Evolutionary conservation across 2,888 invertebrate genomes (phyloP).

Genomic region (Geotrupes spiniger): DNA sequence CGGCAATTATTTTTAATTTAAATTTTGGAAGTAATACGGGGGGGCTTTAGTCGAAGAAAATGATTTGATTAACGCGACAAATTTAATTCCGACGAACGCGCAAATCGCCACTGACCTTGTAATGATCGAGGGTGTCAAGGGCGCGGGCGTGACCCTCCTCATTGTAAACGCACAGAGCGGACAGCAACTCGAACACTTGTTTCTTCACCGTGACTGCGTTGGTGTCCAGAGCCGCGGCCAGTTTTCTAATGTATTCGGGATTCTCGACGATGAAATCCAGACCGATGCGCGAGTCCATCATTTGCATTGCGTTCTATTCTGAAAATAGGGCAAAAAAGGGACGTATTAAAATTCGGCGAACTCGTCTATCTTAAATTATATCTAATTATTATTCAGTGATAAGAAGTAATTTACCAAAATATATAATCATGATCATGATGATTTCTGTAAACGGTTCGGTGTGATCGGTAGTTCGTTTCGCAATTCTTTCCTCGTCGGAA

Average conservation of each 20-base stretch:
- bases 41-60: too few relatives aligned
- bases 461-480: too few relatives aligned
- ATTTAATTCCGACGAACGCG: not conserved
- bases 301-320: conserved; percentile 28
- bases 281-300: conserved; percentile 87
- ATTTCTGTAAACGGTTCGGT: too few relatives aligned
- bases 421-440: too few relatives aligned
- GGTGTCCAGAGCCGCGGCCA: conserved; percentile 90
- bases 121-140: conserved; percentile 86
- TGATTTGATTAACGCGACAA: too few relatives aligned
- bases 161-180: conserved; percentile 92
- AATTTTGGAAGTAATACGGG: too few relatives aligned
- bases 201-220: conserved; percentile 90
- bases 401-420: too few relatives aligned
- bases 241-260: conserved; percentile 86
- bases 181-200: conserved; percentile 93
- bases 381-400: too few relatives aligned
- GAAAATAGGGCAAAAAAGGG: conserved; percentile 10
- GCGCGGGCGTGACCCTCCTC: conserved; percentile 84
- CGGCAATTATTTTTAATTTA: too few relatives aligned
- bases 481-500: too few relatives aligned
- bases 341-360: too few relatives aligned
- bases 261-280: conserved; percentile 93
- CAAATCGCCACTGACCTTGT: conserved; percentile 66
- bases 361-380: too few relatives aligned